phyloP scores from a whole-genome alignment of 2,797 vertebrate species.

The Bradypodion ventrale region DNA sequence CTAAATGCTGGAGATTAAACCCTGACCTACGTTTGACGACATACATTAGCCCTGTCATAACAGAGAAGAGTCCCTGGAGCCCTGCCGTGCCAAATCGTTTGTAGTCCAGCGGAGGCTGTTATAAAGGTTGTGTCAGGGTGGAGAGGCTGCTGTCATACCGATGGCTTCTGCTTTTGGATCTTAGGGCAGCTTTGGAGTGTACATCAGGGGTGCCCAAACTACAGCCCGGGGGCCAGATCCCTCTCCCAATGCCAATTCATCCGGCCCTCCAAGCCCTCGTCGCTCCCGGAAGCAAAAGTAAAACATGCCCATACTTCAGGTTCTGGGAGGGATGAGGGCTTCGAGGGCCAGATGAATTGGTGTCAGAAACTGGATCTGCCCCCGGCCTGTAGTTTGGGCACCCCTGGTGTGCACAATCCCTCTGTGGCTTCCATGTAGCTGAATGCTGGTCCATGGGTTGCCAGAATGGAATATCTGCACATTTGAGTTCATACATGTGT shows the following conservation, averaged over 20 bases:
- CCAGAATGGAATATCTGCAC: background rate
- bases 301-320: too few relatives aligned
- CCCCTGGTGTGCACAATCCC: too few relatives aligned
- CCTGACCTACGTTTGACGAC: constrained; percentile 61
- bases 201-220: too few relatives aligned
- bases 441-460: background rate
- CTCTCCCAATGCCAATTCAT: too few relatives aligned
- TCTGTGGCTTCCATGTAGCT: background rate
- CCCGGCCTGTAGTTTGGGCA: too few relatives aligned
- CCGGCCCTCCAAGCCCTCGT: too few relatives aligned
- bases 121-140: rapidly evolving
- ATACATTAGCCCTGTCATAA: background rate
- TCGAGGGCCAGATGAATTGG: too few relatives aligned
- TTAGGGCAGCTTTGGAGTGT: background rate
- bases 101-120: background rate
- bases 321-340: too few relatives aligned
- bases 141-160: rapidly evolving
- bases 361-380: too few relatives aligned
- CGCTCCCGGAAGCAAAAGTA: too few relatives aligned
- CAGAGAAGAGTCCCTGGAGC: background rate
- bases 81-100: background rate
- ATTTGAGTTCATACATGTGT: background rate
- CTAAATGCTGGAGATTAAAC: constrained; percentile 55
- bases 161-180: background rate
- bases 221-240: too few relatives aligned